Percentiles rank a stretch among this genome's conserved stretches.
Conservation (phyloP, 2,797 vertebrate genomes). For the Luscinia megarhynchos region DNA sequence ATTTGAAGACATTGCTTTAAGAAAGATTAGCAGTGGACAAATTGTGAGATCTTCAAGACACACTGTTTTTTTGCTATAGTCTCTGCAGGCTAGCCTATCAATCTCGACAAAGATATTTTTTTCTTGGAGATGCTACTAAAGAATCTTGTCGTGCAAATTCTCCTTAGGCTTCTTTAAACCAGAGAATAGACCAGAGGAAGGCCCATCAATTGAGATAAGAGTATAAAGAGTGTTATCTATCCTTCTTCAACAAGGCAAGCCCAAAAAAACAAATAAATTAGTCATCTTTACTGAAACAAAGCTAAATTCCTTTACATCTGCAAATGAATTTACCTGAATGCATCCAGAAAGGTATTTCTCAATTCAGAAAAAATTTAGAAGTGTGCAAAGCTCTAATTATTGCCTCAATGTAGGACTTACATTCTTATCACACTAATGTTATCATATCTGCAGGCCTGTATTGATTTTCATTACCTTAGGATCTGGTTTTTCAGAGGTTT, state of each 20-base stretch:
- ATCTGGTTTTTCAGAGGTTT: background rate
- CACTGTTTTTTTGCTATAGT: background rate
- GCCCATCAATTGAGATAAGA: background rate
- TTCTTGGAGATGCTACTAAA: background rate
- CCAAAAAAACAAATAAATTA: background rate
- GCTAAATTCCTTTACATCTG: background rate
- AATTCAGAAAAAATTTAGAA: background rate
- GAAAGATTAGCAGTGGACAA: background rate
- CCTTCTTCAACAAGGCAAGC: background rate
- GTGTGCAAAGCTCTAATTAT: background rate
- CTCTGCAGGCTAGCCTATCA: background rate
- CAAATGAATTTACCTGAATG: background rate
- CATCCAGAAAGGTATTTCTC: background rate
- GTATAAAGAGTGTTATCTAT: background rate
- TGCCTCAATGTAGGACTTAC: background rate
- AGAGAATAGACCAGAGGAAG: background rate
- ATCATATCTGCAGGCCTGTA: background rate
- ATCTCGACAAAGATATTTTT: background rate
- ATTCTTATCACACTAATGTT: background rate
- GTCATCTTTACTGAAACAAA: background rate
- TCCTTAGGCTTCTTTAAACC: background rate
- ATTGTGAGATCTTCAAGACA: background rate
- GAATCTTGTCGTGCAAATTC: background rate
- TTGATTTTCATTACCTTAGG: background rate
- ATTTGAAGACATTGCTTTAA: background rate